Percentiles rank a stretch among this genome's conserved stretches.
These are phyloP conservation scores for Dasypogon diadema DNA, from an alignment of 2,888 invertebrate genomes.

Conservation along the genomic window DNA sequence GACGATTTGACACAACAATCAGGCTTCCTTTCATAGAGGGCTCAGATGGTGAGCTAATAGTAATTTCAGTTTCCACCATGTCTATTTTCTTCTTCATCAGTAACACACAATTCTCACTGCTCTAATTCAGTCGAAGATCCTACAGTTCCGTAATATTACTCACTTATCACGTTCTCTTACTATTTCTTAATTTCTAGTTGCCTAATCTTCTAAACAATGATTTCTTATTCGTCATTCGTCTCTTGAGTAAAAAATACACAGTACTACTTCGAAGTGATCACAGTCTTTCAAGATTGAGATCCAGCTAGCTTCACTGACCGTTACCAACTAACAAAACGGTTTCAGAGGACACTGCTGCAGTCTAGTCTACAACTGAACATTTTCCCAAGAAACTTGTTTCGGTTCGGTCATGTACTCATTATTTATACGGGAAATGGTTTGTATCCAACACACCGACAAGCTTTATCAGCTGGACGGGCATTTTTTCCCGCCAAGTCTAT, in stretches of 20 bases:
- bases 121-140: not conserved
- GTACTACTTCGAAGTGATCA: no score
- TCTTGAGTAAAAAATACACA: no score
- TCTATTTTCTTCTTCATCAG: conserved; percentile 42
- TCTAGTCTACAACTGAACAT: conserved; percentile 36
- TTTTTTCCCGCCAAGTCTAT: conserved; percentile 15
- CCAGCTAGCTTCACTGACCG: conserved; percentile 27
- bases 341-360: not conserved
- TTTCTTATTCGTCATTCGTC: no score
- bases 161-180: conserved; percentile 33
- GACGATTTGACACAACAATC: conserved; percentile 91
- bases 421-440: conserved; percentile 44
- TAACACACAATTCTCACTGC: conserved; percentile 16
- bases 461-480: conserved; percentile 19
- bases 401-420: conserved; percentile 26
- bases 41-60: conserved; percentile 64
- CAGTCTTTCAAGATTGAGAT: not conserved
- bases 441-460: not conserved
- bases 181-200: no score
- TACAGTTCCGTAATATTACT: not conserved
- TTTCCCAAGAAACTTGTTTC: conserved; percentile 23
- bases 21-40: conserved; percentile 75
- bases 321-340: conserved; percentile 14
- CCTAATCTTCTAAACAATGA: no score
- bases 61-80: conserved; percentile 67